phyloP scores from a whole-genome alignment of 2,113 vertebrate species.

The Entelurus aequoreus region DNA sequence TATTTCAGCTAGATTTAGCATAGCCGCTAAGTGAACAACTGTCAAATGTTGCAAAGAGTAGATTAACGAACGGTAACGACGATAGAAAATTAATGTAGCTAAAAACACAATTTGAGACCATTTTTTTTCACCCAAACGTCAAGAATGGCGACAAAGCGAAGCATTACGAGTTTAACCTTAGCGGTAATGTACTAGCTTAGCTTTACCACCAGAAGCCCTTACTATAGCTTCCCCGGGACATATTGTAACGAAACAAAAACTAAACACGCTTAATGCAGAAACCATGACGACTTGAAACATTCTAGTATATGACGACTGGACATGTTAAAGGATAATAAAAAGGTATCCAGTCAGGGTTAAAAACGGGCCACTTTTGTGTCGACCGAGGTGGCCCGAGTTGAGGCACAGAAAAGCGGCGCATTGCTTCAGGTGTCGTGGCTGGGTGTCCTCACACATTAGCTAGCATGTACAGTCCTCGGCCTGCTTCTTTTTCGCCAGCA shows the following conservation, averaged over 20 bases:
- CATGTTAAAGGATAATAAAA: background rate
- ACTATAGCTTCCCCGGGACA: slow-evolving; percentile 39
- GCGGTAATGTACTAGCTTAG: slow-evolving; percentile 14
- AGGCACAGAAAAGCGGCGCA: slow-evolving; percentile 44
- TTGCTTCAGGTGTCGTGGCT: slow-evolving; percentile 46
- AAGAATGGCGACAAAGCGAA: too few relatives aligned
- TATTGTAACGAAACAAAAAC: slow-evolving; percentile 15
- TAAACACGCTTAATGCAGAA: slow-evolving; percentile 2
- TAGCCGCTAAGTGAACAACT: slow-evolving; percentile 1
- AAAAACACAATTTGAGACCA: background rate
- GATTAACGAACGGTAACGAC: background rate
- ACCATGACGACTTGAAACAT: background rate
- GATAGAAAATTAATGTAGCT: background rate
- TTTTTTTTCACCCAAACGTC: background rate
- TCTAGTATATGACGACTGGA: accelerated
- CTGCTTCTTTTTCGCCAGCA: background rate
- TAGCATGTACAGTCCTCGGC: background rate
- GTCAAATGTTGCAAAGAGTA: background rate
- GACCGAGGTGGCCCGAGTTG: slow-evolving; percentile 33
- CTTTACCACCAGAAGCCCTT: background rate
- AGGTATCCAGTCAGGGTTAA: background rate
- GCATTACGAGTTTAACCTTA: background rate
- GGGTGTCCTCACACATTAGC: slow-evolving; percentile 37
- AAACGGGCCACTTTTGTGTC: background rate
- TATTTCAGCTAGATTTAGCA: background rate